These are phyloP conservation scores for Sinocyclocheilus anophthalmus DNA, from an alignment of 2,113 vertebrate species.

Conservation along the genomic window DNA sequence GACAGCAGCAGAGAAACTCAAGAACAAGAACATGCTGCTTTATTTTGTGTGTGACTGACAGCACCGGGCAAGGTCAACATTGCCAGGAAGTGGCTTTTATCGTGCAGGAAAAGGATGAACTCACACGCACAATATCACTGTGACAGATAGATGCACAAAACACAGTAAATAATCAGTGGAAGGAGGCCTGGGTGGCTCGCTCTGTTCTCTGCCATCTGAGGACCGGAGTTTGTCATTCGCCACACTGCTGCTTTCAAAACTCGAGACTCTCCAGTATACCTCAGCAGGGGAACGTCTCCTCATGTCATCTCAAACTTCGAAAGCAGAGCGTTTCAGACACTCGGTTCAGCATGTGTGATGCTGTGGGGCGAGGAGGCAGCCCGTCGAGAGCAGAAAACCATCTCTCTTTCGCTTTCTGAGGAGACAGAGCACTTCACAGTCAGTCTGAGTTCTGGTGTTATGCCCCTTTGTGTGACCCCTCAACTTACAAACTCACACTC, in stretches of 20 bases:
- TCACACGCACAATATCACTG: background rate
- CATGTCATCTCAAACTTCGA: conserved; percentile 8
- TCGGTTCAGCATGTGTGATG: conserved; percentile 19
- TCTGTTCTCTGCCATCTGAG: conserved; percentile 9
- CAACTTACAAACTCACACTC: conserved; percentile 11
- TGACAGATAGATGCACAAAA: conserved; percentile 17
- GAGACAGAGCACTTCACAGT: conserved; percentile 60
- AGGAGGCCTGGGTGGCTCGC: background rate
- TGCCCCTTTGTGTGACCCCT: conserved; percentile 50
- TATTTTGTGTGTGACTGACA: background rate
- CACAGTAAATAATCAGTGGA: conserved; percentile 3
- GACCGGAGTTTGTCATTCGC: conserved; percentile 40
- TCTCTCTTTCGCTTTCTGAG: conserved; percentile 35
- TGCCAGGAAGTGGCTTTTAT: conserved; percentile 19
- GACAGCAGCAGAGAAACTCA: background rate
- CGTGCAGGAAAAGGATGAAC: background rate
- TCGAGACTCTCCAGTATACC: conserved; percentile 14
- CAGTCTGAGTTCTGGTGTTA: conserved; percentile 71
- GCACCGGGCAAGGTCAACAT: background rate
- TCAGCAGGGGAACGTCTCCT: conserved; percentile 32
- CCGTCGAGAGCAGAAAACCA: conserved; percentile 6
- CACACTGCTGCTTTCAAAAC: conserved; percentile 42
- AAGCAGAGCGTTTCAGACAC: conserved; percentile 43
- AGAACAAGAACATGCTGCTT: background rate
- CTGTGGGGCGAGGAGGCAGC: conserved; percentile 51